Conservation (phyloP, 64 coral and sea anemone species). For the Exaiptasia diaphana region DNA sequence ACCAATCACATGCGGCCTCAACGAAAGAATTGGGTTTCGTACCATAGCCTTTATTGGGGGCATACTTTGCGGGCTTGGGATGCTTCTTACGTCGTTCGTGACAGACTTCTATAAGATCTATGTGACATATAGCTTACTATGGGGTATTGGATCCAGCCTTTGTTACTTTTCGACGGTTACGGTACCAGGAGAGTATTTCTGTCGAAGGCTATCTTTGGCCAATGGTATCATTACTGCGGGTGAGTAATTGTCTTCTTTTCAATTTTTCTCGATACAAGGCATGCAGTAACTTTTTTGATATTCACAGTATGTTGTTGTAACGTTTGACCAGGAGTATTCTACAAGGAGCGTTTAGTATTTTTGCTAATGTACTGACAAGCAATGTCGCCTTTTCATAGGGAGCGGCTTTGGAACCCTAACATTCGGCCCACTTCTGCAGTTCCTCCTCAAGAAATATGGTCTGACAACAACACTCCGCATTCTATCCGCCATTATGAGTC, state of each 20-base stretch:
- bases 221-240: constrained; percentile 84
- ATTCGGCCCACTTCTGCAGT: constrained; percentile 71
- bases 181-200: constrained; percentile 78
- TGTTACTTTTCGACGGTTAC: constrained; percentile 78
- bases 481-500: constrained; percentile 37
- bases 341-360: no score
- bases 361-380: no score
- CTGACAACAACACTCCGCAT: constrained; percentile 58
- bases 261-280: no score
- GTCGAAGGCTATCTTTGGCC: constrained; percentile 61
- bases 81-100: constrained; percentile 79
- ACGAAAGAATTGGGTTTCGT: constrained; percentile 55
- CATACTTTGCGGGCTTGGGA: constrained; percentile 66
- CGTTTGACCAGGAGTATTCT: no score
- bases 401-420: constrained; percentile 72
- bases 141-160: constrained; percentile 83
- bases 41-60: constrained; percentile 51
- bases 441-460: constrained; percentile 54
- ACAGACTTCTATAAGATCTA: constrained; percentile 72
- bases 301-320: no score
- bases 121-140: constrained; percentile 73
- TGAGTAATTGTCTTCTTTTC: constrained; percentile 9
- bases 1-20: constrained; percentile 68
- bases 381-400: constrained; percentile 34
- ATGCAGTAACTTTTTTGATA: no score